Evolutionary conservation across 2,113 vertebrate genomes (phyloP).

Genomic region (Sander vitreus): DNA sequence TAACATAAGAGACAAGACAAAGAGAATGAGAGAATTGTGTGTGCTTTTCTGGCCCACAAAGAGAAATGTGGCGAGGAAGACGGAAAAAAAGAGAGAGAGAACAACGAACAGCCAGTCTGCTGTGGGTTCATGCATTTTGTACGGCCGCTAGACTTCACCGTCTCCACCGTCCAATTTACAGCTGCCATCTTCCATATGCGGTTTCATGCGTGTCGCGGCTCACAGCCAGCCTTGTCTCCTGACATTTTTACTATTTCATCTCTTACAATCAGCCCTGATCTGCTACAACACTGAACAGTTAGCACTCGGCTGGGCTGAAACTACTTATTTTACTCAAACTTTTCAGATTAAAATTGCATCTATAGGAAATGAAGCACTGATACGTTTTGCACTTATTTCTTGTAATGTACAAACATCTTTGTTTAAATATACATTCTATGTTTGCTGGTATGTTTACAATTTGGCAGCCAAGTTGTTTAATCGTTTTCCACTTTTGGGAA

Average conservation of each 20-base stretch:
- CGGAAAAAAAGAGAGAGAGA: not conserved
- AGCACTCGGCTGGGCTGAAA: slow-evolving; percentile 35
- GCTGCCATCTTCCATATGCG: slow-evolving; percentile 73
- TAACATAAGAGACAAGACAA: slow-evolving; percentile 36
- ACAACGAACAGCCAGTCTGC: slow-evolving; percentile 48
- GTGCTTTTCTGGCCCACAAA: slow-evolving; percentile 14
- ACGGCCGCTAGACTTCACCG: slow-evolving; percentile 44
- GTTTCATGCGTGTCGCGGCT: slow-evolving; percentile 67
- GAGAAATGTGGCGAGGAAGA: slow-evolving; percentile 9
- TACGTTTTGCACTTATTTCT: not conserved
- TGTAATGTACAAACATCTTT: not conserved
- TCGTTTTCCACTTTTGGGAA: not conserved
- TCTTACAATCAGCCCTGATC: slow-evolving; percentile 62
- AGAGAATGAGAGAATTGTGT: slow-evolving; percentile 63
- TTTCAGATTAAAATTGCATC: slow-evolving; percentile 23
- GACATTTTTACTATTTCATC: slow-evolving; percentile 76
- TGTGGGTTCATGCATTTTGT: slow-evolving; percentile 79
- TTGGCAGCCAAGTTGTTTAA: not conserved
- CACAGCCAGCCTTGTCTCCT: slow-evolving; percentile 55
- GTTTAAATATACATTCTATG: not conserved
- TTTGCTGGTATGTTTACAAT: not conserved
- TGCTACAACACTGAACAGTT: slow-evolving; percentile 26
- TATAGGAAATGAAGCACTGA: accelerated
- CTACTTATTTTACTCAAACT: slow-evolving; percentile 20
- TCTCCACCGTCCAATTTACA: slow-evolving; percentile 72